Base-by-base conservation (phyloP, 2,888 invertebrate genomes). In the Oithona nana region DNA sequence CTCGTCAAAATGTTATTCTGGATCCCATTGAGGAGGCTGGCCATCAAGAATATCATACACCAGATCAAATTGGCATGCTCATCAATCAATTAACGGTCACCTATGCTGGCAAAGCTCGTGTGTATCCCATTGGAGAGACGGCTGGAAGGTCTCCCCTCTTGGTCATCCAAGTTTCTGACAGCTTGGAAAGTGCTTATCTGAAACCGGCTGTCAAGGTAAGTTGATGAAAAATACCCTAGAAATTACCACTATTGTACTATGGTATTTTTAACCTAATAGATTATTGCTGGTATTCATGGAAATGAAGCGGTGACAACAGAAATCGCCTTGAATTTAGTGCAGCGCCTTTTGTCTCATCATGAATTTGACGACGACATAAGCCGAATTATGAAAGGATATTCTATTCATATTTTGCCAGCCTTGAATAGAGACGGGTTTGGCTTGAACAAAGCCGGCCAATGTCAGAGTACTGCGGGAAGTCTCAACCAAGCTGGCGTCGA, bases 341-440 rank as follows among this genome's bases (percentile, higher is more conserved):
- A 59, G 22, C 50, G 48, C 49, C 13, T 59, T 22, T 28, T 59
- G 20, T 28, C 59, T 16, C 59, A 59, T 29, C 22, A 24, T 22
- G 28, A 59, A 16, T 28, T 50, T 20, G 59, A 59, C 49, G 59
- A 59, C 28, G 59, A 59, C n/a, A 29, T 59, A 1, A 8, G 22
- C 11, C 48, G 28, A 13, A 3, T 59, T 2, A 24, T 59, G 13
- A 22, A 59, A 13, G 24, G 28, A 6, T 59, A 59, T 26, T n/a
- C 24, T 3, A 22, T 59, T 59, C 50, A 59, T 49, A 16, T 59
- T 50, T 22, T 59, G n/a, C 49, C 49, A 8, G 20, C n/a, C n/a
- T 13, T 54, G 24, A 54, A 54, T 26, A 13, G 22, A 13, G 54
- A 54, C 26, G 24, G 54, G 26, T 4, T 20, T 26, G 26, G 54